Base-by-base conservation (phyloP, 2,113 vertebrate species). In the Megaptera novaeangliae region DNA sequence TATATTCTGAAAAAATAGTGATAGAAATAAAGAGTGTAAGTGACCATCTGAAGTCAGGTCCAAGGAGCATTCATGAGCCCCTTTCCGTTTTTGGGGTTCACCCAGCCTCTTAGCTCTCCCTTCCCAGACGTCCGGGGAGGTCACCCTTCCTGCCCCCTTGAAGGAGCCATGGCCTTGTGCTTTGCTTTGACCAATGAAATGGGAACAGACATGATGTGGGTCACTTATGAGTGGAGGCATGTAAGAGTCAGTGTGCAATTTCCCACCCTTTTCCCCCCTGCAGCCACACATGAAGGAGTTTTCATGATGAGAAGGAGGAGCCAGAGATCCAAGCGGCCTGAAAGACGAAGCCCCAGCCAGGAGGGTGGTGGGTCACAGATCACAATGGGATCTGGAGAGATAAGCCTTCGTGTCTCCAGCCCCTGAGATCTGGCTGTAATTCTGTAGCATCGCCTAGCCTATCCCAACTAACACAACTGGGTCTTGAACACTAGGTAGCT, bases 381-480 rank as follows among this genome's bases (percentile, higher is more conserved):
- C 21, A 17, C 5, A 2, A 4, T 11, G 6, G 34, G 46, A 36
- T 83, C 29, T 8, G 6, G 41, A 91, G 74, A 81, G 41, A 41
- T 1, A 18, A 66, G 68, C 5, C n/a, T 36, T 36, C 46, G 41
- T 4, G 14, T 90, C 9, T 59, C 21, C 20, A 13, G 57, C 23
- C 11, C 5, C 18, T 29, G 27, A 29, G 69, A 80, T 31, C 64
- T 61, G 41, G 55, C 72, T 25, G 23, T 44, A 34, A 27, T 36
- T 83, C 12, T 18, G 8, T 9, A 49, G 8, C 15, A 0, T 34
- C 29, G 25, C 31, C 39, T 34, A 5, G 1, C 21, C 3, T n/a
- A 12, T 41, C 27, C 23, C 17, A 27, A 39, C 15, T 23, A 10
- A 55, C 20, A 15, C 57, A 69, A 27, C 0, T 6, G 36, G 31